These are phyloP conservation scores for Aix galericulata DNA, from an alignment of 2,113 vertebrate genomes.

Conservation along the genomic window DNA sequence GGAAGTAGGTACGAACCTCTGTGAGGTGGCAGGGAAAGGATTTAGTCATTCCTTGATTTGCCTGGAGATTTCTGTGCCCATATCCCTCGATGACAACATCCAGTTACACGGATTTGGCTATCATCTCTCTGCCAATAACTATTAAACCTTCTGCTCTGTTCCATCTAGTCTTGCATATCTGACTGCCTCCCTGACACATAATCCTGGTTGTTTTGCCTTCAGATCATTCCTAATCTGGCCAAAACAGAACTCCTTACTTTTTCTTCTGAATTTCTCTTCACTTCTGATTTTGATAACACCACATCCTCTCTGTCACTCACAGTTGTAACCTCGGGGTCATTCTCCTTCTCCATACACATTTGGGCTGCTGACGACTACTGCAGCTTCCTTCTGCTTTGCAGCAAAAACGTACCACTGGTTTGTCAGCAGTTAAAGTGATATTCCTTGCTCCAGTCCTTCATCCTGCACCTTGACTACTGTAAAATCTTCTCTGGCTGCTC, in stretches of 20 bases:
- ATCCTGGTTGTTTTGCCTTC: constrained; percentile 58
- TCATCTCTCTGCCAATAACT: constrained; percentile 57
- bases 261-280: constrained; percentile 18
- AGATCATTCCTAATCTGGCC: constrained; percentile 61
- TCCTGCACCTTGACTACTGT: background rate
- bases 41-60: constrained; percentile 57
- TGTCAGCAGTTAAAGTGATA: background rate
- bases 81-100: constrained; percentile 45
- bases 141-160: constrained; percentile 52
- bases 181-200: constrained; percentile 44
- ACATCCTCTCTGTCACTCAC: constrained; percentile 15
- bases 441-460: background rate
- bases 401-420: background rate
- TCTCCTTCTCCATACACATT: background rate
- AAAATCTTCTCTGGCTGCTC: background rate
- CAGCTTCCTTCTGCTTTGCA: background rate
- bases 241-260: constrained; percentile 47
- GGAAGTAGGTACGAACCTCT: constrained; percentile 8
- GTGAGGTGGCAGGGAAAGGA: constrained; percentile 13
- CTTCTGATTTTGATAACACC: constrained; percentile 27
- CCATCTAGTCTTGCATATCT: constrained; percentile 44
- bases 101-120: constrained; percentile 35
- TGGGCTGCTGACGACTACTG: background rate
- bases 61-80: constrained; percentile 31
- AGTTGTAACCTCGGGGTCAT: background rate